A percentile compares a stretch with the other conserved stretches of the same genome.
Conservation (phyloP, 2,113 vertebrate genomes). For the Pseudolaguvia tuberculata region DNA sequence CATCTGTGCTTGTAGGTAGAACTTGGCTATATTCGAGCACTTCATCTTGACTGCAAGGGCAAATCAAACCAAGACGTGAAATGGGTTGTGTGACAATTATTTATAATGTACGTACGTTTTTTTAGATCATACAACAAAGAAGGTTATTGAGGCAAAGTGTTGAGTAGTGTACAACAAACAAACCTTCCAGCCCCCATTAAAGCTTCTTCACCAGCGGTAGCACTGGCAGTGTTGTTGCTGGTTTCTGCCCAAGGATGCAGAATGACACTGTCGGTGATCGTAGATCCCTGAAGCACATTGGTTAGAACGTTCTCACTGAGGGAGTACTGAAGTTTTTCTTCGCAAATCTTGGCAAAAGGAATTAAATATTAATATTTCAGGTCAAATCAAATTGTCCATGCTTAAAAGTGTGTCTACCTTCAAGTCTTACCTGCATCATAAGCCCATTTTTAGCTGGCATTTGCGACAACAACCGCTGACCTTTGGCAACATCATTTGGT, state of each 20-base stretch:
- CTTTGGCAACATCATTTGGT: conserved; percentile 57
- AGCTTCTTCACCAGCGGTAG: conserved; percentile 43
- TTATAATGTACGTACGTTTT: too few species aligned
- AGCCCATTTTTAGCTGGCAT: conserved; percentile 74
- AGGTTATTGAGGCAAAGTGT: neutral
- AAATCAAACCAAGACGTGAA: conserved; percentile 2
- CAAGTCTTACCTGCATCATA: conserved; percentile 73
- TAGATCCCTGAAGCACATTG: conserved; percentile 74
- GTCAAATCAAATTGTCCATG: neutral
- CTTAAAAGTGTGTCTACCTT: too few species aligned
- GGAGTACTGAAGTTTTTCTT: conserved; percentile 81
- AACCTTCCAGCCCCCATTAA: conserved; percentile 58
- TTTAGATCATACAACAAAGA: neutral
- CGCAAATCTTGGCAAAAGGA: conserved; percentile 73
- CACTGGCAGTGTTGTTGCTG: conserved; percentile 50
- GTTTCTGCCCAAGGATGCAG: conserved; percentile 65
- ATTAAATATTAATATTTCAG: neutral
- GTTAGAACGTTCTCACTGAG: conserved; percentile 83
- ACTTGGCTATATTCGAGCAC: conserved; percentile 33
- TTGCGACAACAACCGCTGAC: conserved; percentile 65
- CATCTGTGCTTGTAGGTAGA: conserved; percentile 35
- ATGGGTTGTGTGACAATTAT: too few species aligned
- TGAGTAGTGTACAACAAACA: neutral
- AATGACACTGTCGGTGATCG: conserved; percentile 61
- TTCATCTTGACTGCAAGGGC: conserved; percentile 51